Base-by-base conservation (phyloP, 2,888 invertebrate genomes). In the Sthenelais limicola region DNA sequence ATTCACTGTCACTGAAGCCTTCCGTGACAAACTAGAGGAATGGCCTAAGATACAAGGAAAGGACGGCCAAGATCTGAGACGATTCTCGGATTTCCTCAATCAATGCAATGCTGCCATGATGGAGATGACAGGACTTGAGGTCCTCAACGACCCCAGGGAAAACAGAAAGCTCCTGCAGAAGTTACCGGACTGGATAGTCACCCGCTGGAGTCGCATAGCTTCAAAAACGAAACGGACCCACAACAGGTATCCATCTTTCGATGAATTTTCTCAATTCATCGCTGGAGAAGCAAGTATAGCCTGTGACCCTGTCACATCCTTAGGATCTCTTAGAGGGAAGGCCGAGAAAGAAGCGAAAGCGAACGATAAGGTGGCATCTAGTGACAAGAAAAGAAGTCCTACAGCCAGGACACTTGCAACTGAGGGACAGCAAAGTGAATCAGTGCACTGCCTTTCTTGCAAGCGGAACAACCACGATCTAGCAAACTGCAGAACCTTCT, bases 261-360 rank as follows among this genome's bases (percentile, higher is more conserved):
- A n/a, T n/a, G n/a, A n/a, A n/a, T n/a, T n/a, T n/a, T n/a, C n/a
- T n/a, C n/a, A n/a, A n/a, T n/a, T n/a, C 30, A 21, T 78, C 3
- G 26, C 18, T 0, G 73, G 73, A 12, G 76, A 78, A 52, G 78
- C 78, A 1, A 73, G 73, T 35, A 73, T 77, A 32, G 77, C 75
- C 2, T 77, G 76, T 52, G 69, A 79, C 62, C 79, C 76, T 1
- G 67, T 78, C 5, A 73, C 74, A 9, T 74, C 75, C 30, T 47
- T 76, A 5, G 38, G 21, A 66, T 38, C 62, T n/a, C 18, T 35
- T 12, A 38, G 62, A 62, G 33, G 24, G 33, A 62, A 7, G 26
- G 28, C 26, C 35, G n/a, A 56, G 56, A 26, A 7, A 9, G 4
- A 56, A 32, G 7, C n/a, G n/a, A n/a, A n/a, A n/a, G n/a, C 33